Evolutionary conservation across 2,113 vertebrate genomes (phyloP), one percentile per base, ranked within the genome.

Genomic region (Suricata suricatta): DNA sequence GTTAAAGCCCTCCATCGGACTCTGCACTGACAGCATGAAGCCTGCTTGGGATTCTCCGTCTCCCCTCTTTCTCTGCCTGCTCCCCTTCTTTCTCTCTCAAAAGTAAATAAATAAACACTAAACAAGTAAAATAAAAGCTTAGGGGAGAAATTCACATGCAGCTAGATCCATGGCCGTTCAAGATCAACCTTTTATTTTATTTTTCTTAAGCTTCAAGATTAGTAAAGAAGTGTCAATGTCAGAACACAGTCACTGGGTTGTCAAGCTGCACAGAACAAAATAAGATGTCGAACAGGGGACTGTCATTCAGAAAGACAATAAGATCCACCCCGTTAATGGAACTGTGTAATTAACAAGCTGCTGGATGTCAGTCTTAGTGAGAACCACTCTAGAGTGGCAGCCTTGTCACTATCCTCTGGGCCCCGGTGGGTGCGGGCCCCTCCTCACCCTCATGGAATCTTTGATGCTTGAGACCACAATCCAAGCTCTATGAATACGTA

Each of bases 301-400:
- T 96, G 94, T 95, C 96, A 97, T 97, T 76, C 54, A 94, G 90
- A 93, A 97, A 97, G 94, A 98, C 96, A 97, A 93, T 94, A 81
- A 27, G 41, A 92, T 93, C 94, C 94, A 93, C 97, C 80, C 69
- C 95, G 94, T 93, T 96, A 94, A 97, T 97, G 92, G 80, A 97
- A 96, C 97, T 93, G 60, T 96, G 90, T 98, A 97, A 97, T 97
- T 96, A 98, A 96, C 31, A 95, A 96, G 74, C 81, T 94, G 90
- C 92, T 96, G 96, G 41, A 95, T 95, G 90, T 95, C 93, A 97
- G 64, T 95, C 82, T 97, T 93, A 72, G 82, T 29, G 23, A 88
- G 95, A 97, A 14, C 50, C 13, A 50, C 50, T 12, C 12, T 50
- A 69, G 71, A 97, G 87, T 97, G 95, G 71, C 88, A 97, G 91